Base-by-base conservation (phyloP, 2,797 vertebrate genomes). In the Scolopax bukidnonensis region DNA sequence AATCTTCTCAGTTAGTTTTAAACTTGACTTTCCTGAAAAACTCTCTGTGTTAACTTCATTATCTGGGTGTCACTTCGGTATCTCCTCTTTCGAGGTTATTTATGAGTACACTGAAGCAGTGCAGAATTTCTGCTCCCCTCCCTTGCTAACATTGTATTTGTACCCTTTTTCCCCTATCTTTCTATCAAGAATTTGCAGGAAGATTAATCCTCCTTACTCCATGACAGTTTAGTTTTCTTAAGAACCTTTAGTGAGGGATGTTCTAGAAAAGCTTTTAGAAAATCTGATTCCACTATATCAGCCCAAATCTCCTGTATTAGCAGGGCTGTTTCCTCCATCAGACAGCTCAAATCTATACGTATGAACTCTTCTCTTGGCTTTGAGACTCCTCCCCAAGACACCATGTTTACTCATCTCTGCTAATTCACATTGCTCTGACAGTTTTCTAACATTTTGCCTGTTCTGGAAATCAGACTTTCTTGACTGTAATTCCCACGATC, bases 211-310 rank as follows among this genome's bases (percentile, higher is more conserved):
- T 74, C 48, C 81, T 65, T 92, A 63, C 90, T 94, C 90, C 48
- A 41, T 93, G 94, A 84, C 95, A 93, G 84, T 94, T 96, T 59
- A 70, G 90, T 95, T 93, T 97, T 82, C 87, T 90, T 94, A 97
- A 97, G 95, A 96, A 89, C 36, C 81, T 95, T 95, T 92, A 90
- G 86, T 70, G 88, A 91, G 76, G 65, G 79, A 94, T 96, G 95
- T 94, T 95, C 88, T 89, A 91, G 94, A 84, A 96, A 74, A 92
- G 90, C 86, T 84, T 94, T 90, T 41, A 76, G 92, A 89, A 93
- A 92, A 96, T 94, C 95, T 93, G 88, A 94, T 95, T 79, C 30
- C 68, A 19, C 56, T 54, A 0, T 91, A 80, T 95, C 91, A 95
- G 75, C 73, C 56, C 81, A 80, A 95, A 95, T 96, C 94, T 87